Percentiles rank a stretch among this genome's conserved stretches.
Evolutionary conservation across 2,113 vertebrate species (phyloP).

Genomic region (Cariama cristata): DNA sequence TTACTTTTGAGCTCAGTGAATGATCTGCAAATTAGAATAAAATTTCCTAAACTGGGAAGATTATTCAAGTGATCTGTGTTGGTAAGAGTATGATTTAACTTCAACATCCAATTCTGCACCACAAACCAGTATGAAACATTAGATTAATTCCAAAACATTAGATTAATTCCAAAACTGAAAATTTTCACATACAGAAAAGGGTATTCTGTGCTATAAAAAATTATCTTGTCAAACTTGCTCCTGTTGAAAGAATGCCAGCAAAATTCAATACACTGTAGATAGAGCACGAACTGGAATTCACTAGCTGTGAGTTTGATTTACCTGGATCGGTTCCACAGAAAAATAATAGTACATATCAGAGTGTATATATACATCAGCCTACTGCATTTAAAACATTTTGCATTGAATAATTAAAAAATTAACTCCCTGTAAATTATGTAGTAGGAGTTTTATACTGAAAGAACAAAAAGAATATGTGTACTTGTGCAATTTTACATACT

Average conservation of each 20-base stretch:
- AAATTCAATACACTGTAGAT: neutral
- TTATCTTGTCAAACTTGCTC: neutral
- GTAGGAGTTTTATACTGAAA: neutral
- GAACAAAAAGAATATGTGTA: neutral
- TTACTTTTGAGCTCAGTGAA: neutral
- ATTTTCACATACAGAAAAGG: neutral
- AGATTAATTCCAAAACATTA: neutral
- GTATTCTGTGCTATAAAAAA: neutral
- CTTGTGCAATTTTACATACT: neutral
- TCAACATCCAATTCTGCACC: accelerated
- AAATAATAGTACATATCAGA: neutral
- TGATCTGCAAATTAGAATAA: neutral
- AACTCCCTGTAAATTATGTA: neutral
- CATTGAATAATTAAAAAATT: neutral
- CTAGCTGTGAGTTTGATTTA: neutral
- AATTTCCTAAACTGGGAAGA: neutral
- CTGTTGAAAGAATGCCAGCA: neutral
- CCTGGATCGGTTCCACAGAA: neutral
- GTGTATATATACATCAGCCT: neutral
- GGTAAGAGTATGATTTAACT: neutral
- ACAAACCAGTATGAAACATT: neutral
- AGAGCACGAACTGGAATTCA: neutral
- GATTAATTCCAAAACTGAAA: neutral
- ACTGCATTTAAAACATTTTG: neutral
- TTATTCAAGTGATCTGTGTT: neutral